Evolutionary conservation across 2,888 invertebrate genomes (phyloP), one percentile per base, ranked within the genome.

Genomic region (Epicampocera succincta): DNA sequence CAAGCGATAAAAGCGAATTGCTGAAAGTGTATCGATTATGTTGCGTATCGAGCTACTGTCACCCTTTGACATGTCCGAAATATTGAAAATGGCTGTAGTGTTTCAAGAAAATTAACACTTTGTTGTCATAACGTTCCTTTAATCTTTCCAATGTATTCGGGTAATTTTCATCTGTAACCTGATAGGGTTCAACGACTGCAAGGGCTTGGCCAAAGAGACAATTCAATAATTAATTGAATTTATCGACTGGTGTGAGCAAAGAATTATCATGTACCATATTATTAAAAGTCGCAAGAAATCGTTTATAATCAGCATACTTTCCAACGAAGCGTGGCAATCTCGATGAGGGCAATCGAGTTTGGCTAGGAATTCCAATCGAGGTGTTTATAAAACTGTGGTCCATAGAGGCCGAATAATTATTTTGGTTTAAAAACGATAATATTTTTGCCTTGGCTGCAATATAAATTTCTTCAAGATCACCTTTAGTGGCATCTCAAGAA

Each of bases 281-380:
- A n/a, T 48, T 33, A 46, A 69, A 75, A 3, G 52, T 25, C 1
- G 65, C 19, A 0, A 68, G 58, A 21, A 76, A 76, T n/a, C 60
- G n/a, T 73, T 79, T 66, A 79, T n/a, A n/a, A n/a, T 73, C 66
- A 0, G 44, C 17, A 42, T 68, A 79, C 52, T 68, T 79, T 48
- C 79, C 79, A 50, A 66, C 66, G 19, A 79, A 79, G 1, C 17
- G 8, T 12, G 65, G 72, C 38, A 65, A 50, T 38, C 58, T 52
- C 5, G 66, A 48, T n/a, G 48, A 58, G 8, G 79, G 73, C 17
- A 77, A 69, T 11, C 61, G 76, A 54, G 15, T 44, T 29, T 63
- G 50, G n/a, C 17, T 21, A 1, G 50, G 40, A 21, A 46, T 17
- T 21, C 50, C 29, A 40, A 56, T 25, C 21, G 40, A 48, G 5